Evolutionary conservation across 2,888 invertebrate genomes (phyloP).

Genomic region (Acheta domesticus): DNA sequence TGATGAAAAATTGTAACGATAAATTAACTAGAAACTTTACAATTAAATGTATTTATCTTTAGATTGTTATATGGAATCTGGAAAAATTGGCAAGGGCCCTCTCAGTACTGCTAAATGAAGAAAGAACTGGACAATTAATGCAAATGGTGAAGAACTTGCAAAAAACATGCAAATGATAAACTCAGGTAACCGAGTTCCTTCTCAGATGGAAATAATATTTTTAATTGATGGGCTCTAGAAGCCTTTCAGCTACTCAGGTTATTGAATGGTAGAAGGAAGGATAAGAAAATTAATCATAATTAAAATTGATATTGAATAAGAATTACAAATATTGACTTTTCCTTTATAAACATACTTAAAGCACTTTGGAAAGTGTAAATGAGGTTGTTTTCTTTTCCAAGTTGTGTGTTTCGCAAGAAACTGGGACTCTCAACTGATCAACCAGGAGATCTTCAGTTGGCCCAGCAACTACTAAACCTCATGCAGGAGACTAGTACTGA

Average conservation of each 20-base stretch:
- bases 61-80: conserved; percentile 62
- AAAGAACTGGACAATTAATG: background rate
- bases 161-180: background rate
- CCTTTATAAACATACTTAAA: too few species aligned
- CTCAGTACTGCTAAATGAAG: conserved; percentile 34
- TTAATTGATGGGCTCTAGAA: too few species aligned
- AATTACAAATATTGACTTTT: too few species aligned
- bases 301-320: background rate
- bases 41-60: conserved; percentile 22
- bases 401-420: conserved; percentile 55
- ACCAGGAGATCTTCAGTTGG: conserved; percentile 51
- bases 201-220: background rate
- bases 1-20: background rate
- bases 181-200: background rate
- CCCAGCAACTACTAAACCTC: conserved; percentile 57
- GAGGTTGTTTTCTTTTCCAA: conserved; percentile 37
- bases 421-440: conserved; percentile 53
- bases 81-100: conserved; percentile 58
- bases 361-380: conserved; percentile 39
- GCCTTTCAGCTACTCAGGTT: too few species aligned
- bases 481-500: conserved; percentile 64
- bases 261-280: too few species aligned
- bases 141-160: background rate
- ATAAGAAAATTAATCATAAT: background rate
- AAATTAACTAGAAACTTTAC: too few species aligned